Evolutionary conservation across 1,140 invertebrate genomes (phyloP).

Genomic region (Myzus persicae): DNA sequence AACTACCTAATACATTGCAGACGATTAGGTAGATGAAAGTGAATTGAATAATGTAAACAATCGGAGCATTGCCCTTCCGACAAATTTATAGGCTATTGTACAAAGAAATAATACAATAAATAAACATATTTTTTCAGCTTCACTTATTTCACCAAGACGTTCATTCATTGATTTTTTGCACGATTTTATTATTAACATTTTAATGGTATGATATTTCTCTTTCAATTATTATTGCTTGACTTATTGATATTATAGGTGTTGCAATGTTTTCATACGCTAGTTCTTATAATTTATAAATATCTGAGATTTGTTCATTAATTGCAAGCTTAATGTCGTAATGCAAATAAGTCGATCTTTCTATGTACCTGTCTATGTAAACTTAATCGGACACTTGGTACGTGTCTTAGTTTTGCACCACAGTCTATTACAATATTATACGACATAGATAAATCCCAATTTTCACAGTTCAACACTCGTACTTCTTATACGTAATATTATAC

Average conservation of each 20-base stretch:
- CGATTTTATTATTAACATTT: constrained; percentile 31
- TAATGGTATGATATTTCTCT: constrained; percentile 26
- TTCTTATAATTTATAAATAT: neutral
- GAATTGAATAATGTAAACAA: constrained; percentile 2
- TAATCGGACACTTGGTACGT: neutral
- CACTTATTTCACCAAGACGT: constrained; percentile 18
- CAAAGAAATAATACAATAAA: constrained; percentile 27
- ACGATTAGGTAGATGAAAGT: constrained; percentile 22
- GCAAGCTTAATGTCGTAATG: neutral
- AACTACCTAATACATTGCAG: neutral
- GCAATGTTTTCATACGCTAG: neutral
- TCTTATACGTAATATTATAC: too few relatives aligned
- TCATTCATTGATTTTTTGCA: constrained; percentile 29
- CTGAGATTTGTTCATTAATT: neutral
- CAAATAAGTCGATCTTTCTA: neutral
- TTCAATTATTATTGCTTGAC: neutral
- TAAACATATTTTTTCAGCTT: constrained; percentile 45
- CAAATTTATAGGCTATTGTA: constrained; percentile 28
- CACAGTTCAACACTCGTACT: neutral
- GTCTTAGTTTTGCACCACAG: neutral
- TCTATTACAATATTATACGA: neutral
- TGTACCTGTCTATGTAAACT: neutral
- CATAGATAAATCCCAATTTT: neutral
- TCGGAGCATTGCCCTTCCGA: too few relatives aligned
- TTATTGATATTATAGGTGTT: neutral